These are phyloP conservation scores for Lophotis ruficrista DNA, from an alignment of 2,113 vertebrate species.

Conservation along the genomic window DNA sequence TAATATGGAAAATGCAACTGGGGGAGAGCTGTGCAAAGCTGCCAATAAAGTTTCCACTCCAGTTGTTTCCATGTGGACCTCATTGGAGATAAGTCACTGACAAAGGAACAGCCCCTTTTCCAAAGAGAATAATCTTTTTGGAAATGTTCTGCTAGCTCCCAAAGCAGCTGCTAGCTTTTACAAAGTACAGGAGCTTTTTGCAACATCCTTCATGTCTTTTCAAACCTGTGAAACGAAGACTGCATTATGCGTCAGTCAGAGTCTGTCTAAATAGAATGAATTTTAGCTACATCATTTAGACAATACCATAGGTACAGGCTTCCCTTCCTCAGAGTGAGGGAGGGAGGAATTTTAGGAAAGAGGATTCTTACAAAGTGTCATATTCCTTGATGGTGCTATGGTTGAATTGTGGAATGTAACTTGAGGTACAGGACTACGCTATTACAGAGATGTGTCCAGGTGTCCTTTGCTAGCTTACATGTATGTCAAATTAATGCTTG, in stretches of 20 bases:
- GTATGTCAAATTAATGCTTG: background rate
- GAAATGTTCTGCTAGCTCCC: background rate
- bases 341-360: background rate
- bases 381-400: background rate
- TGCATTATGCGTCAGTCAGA: fast-evolving
- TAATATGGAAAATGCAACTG: background rate
- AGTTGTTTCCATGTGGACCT: background rate
- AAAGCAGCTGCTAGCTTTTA: background rate
- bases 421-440: background rate
- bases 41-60: background rate
- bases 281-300: background rate
- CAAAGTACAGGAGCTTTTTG: background rate
- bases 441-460: background rate
- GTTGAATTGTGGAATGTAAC: background rate
- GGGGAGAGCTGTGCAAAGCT: background rate
- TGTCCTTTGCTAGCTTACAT: background rate
- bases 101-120: background rate
- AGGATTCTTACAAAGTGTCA: background rate
- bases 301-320: background rate
- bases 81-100: background rate
- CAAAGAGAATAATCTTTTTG: background rate
- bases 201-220: background rate
- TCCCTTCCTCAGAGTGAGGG: background rate
- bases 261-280: background rate
- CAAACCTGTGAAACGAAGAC: background rate